Base-by-base conservation (phyloP, 2,888 invertebrate genomes). In the Caenorhabditis sp. region DNA sequence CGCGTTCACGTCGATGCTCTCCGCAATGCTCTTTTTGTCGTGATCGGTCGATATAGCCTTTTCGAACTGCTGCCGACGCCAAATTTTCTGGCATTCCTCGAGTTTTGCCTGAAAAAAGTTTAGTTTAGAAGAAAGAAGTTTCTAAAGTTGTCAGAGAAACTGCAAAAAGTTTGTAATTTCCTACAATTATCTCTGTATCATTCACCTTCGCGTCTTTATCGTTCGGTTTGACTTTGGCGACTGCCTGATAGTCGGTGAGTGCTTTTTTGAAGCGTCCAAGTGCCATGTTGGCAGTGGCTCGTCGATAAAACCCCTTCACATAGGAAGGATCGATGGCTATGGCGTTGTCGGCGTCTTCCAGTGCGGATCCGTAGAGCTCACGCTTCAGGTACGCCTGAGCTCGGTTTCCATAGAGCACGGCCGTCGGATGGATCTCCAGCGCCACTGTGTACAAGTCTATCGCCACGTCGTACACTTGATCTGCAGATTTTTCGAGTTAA, bases 251-350 rank as follows among this genome's bases (percentile, higher is more conserved):
- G 91, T 99, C 98, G 90, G 93, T 94, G 82, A 98, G 92, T 9
- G 99, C 99, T 91, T 94, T 92, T 91, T 96, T 97, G 90, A 95
- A 97, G 91, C 96, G 96, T 83, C 98, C 97, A 89, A 98, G 91
- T 26, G 97, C 95, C 97, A 99, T 98, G 88, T 96, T 93, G 32
- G 99, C 94, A 1, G 95, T 95, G 0, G 98, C 99, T 88, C 98
- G 92, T 87, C 99, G 92, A 90, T 98, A 99, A 90, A 96, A 99
- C 0, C 96, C 98, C 91, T 99, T 98, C 24, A 96, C 92, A 90
- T 97, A 99, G 24, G 92, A 92, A 86, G 93, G 93, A 90, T 99
- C 96, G 80, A 95, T 90, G 90, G 94, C 94, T 68, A 99, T 94
- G 1, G 98, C 93, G 89, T 93, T 93, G 1, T 95, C 93, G 1